A percentile compares a stretch with the other conserved stretches of the same genome.
phyloP scores from a whole-genome alignment of 64 coral and sea anemone genomes.

The Cladopsammia gracilis region DNA sequence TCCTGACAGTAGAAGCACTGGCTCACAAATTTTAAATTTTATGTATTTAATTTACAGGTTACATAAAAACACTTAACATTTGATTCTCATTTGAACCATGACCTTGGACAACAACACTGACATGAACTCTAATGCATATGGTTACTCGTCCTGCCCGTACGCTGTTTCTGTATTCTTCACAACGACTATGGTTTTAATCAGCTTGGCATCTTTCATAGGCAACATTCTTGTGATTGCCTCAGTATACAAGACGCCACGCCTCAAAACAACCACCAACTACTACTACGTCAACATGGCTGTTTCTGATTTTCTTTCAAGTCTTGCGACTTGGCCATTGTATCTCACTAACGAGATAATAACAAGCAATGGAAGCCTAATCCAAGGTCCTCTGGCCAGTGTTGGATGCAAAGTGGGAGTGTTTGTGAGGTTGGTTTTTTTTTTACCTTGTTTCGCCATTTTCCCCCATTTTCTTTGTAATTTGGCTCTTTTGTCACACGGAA shows the following conservation, averaged over 20 bases:
- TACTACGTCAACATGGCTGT: slow-evolving; percentile 6
- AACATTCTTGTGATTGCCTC: background rate
- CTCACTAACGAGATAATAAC: background rate
- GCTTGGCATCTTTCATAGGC: background rate
- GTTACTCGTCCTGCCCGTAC: background rate
- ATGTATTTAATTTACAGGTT: too few species aligned
- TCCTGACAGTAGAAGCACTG: too few species aligned
- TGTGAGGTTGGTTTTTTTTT: too few species aligned
- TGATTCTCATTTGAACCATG: too few species aligned
- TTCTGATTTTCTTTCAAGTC: background rate
- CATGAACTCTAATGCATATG: too few species aligned
- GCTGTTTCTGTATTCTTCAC: background rate
- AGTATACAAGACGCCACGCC: background rate
- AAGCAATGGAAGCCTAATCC: background rate
- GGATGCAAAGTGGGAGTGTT: background rate
- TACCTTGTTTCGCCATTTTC: too few species aligned
- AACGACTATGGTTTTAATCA: background rate
- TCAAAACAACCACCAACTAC: background rate
- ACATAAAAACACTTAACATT: too few species aligned
- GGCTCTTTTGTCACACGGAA: too few species aligned
- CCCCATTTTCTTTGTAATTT: too few species aligned
- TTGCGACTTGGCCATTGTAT: background rate
- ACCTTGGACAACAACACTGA: too few species aligned
- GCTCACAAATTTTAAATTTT: too few species aligned
- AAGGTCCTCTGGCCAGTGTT: background rate